Conservation (phyloP, 2,888 invertebrate genomes). For the Chouioia cunea region DNA sequence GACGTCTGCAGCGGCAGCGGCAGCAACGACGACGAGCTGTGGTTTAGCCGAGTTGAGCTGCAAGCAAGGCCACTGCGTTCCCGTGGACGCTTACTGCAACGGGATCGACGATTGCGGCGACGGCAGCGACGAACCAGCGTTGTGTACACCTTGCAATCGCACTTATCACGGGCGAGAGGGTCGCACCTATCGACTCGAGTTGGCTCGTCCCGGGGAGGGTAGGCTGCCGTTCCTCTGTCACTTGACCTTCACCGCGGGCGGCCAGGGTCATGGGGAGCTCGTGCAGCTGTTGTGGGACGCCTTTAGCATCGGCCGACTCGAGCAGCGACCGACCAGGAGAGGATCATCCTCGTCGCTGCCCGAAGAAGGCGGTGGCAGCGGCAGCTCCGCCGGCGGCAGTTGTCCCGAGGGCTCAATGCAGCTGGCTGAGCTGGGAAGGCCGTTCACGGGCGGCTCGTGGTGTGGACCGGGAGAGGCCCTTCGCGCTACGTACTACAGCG, state of each 20-base stretch:
- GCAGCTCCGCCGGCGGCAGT: conserved; percentile 65
- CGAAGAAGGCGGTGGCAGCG: no score
- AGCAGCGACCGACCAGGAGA: conserved; percentile 79
- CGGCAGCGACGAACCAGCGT: conserved; percentile 85
- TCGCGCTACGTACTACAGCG: conserved; percentile 86
- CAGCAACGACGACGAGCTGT: conserved; percentile 71
- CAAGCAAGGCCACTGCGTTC: conserved; percentile 79
- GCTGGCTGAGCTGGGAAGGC: conserved; percentile 86
- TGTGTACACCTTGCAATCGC: conserved; percentile 87
- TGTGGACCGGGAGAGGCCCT: conserved; percentile 83
- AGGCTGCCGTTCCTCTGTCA: conserved; percentile 90
- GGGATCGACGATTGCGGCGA: conserved; percentile 88
- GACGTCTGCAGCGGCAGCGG: background rate
- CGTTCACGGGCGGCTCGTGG: conserved; percentile 92
- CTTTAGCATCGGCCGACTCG: conserved; percentile 87
- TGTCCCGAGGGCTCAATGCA: conserved; percentile 90
- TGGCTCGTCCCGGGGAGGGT: conserved; percentile 80
- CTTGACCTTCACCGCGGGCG: conserved; percentile 92
- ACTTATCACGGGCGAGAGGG: conserved; percentile 92
- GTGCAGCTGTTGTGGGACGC: conserved; percentile 91
- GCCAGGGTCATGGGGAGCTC: conserved; percentile 88
- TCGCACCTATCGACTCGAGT: conserved; percentile 75
- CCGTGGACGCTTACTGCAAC: conserved; percentile 88
- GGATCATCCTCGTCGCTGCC: no score
- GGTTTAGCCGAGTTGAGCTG: conserved; percentile 84